Evolutionary conservation across 92 coral and sea anemone species (phyloP).

Genomic region (Porites lobata): DNA sequence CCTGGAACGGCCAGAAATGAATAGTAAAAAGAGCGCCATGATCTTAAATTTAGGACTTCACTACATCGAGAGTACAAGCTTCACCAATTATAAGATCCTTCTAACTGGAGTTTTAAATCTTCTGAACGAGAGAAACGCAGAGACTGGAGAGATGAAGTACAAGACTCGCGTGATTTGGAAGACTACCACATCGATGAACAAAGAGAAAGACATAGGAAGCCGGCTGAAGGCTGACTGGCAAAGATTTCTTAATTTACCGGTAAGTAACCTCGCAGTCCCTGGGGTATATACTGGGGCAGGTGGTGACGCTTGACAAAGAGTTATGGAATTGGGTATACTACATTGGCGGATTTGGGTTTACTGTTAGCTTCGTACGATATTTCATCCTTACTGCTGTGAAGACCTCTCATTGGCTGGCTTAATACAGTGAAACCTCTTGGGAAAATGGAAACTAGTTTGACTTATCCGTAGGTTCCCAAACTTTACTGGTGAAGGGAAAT

Average conservation of each 20-base stretch:
- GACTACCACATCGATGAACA: constrained; percentile 84
- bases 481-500: too few relatives aligned
- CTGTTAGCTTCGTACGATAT: too few relatives aligned
- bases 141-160: constrained; percentile 38
- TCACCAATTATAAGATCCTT: constrained; percentile 66
- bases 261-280: constrained; percentile 23
- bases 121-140: constrained; percentile 47
- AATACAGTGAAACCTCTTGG: too few relatives aligned
- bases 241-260: constrained; percentile 83
- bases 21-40: constrained; percentile 77
- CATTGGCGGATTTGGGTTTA: too few relatives aligned
- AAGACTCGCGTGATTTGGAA: constrained; percentile 83
- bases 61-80: constrained; percentile 71
- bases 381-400: too few relatives aligned
- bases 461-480: too few relatives aligned
- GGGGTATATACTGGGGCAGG: not conserved
- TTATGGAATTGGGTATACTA: too few relatives aligned
- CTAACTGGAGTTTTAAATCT: constrained; percentile 61
- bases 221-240: constrained; percentile 73
- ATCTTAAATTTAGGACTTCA: constrained; percentile 88
- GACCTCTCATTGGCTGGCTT: too few relatives aligned
- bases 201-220: constrained; percentile 82
- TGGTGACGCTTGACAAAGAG: not conserved
- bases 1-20: constrained; percentile 80
- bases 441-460: too few relatives aligned